Percentiles rank a stretch among this genome's conserved stretches.
Conservation (phyloP, 1,140 invertebrate species). For the Tigriopus japonicus region DNA sequence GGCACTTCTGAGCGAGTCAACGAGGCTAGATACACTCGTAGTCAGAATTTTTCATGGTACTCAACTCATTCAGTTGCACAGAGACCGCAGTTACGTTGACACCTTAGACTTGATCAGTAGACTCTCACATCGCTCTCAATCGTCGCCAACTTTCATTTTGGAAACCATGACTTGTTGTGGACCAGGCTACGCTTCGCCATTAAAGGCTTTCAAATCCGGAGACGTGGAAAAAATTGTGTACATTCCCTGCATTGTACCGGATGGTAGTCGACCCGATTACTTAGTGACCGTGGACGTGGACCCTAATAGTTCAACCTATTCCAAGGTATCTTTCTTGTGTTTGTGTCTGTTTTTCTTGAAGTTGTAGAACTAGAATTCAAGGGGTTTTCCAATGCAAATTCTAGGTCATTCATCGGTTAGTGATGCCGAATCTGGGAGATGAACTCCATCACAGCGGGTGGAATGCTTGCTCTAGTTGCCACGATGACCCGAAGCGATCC, state of each 20-base stretch:
- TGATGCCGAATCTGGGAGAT: slow-evolving; percentile 55
- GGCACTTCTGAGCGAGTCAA: no score
- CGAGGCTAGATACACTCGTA: no score
- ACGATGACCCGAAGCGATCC: slow-evolving; percentile 17
- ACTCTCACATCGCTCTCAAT: no score
- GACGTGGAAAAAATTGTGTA: slow-evolving; percentile 67
- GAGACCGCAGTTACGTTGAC: no score
- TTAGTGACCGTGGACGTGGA: slow-evolving; percentile 78
- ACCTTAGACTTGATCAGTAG: no score
- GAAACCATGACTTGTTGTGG: slow-evolving; percentile 14
- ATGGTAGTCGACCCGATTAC: slow-evolving; percentile 53
- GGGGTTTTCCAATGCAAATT: no score
- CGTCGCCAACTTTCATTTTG: no score
- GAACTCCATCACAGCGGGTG: slow-evolving; percentile 89
- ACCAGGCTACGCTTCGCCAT: slow-evolving; percentile 32
- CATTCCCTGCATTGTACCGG: slow-evolving; percentile 59
- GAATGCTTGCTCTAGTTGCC: slow-evolving; percentile 53
- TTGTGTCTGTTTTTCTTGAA: no score
- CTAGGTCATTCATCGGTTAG: slow-evolving; percentile 67
- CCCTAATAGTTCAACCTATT: slow-evolving; percentile 61
- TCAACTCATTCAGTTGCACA: no score
- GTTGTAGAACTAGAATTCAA: no score
- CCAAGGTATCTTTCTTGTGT: slow-evolving; percentile 48
- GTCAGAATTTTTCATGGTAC: no score
- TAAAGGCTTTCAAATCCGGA: slow-evolving; percentile 55